phyloP scores from a whole-genome alignment of 1,140 invertebrate species.

The Apis florea region DNA sequence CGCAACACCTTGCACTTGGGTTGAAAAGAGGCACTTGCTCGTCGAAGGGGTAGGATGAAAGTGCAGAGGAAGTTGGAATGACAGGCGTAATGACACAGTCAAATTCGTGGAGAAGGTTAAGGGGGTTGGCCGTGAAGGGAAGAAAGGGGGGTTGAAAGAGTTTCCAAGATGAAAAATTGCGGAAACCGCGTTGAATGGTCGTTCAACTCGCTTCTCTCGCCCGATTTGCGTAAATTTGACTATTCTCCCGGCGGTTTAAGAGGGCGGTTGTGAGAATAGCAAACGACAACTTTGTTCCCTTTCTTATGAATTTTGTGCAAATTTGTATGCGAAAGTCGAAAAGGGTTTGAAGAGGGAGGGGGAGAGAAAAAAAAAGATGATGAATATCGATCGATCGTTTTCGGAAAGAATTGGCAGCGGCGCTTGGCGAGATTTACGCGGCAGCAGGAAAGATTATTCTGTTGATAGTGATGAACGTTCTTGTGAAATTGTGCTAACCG shows the following conservation, averaged over 20 bases:
- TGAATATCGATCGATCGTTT: not conserved
- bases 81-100: constrained; percentile 62
- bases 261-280: not conserved
- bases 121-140: not conserved
- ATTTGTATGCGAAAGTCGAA: not conserved
- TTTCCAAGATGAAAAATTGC: constrained; percentile 62
- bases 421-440: constrained; percentile 27
- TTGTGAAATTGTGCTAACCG: constrained; percentile 27
- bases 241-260: not conserved
- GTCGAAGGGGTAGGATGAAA: constrained; percentile 46
- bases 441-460: not conserved
- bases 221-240: constrained; percentile 16
- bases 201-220: constrained; percentile 47
- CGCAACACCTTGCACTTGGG: constrained; percentile 71
- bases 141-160: not conserved
- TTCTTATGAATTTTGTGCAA: not conserved
- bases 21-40: constrained; percentile 53
- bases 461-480: constrained; percentile 32
- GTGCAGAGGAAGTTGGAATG: constrained; percentile 47
- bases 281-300: not conserved
- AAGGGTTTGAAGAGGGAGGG: not conserved
- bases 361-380: not conserved
- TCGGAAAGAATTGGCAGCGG: constrained; percentile 19
- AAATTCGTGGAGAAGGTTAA: constrained; percentile 52
- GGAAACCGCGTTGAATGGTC: constrained; percentile 56